Evolutionary conservation across 2,797 vertebrate genomes (phyloP), one percentile per base, ranked within the genome.

Genomic region (Euthynnus affinis): DNA sequence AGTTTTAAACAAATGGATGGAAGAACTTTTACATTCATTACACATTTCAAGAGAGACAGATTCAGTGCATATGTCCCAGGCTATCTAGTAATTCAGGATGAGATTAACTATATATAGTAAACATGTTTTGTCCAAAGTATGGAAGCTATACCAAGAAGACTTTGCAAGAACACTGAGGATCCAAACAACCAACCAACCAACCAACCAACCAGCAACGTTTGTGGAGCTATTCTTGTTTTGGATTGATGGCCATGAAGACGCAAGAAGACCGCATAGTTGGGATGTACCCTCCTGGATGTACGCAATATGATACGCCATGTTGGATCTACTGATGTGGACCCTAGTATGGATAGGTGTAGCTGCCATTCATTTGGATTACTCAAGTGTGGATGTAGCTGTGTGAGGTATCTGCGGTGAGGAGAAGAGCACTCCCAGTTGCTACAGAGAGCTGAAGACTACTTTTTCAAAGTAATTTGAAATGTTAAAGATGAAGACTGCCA

Each of bases 341-440:
- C 13, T 91, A 87, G 76, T 84, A 18, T 85, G 91, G 91, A 92
- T 88, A 91, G 89, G 79, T 89, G 80, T 89, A 92, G 81, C 85
- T 79, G 62, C 65, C 79, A 76, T 87, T 84, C 49, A 70, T 88
- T 87, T 92, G 87, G 95, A 96, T 94, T 96, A 96, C 87, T 87
- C 67, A 52, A 87, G 62, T 84, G 78, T 94, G 95, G 95, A 96
- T 95, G 80, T 94, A 94, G 89, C 84, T 65, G 88, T 72, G 78
- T 87, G 76, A 88, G 69, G 68, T 71, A 60, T 74, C 44, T 64
- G 42, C 70, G 71, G 29, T 73, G 65, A 92, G 85, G 78, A 88
- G 67, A 88, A 77, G 69, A 84, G 23, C 56, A 52, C 67, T 74
- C 59, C 20, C 51, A 67, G 60, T 74, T 62, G 25, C 61, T 22